These are phyloP conservation scores for Orchestes rusci DNA, from an alignment of 2,888 invertebrate genomes.

Conservation along the genomic window DNA sequence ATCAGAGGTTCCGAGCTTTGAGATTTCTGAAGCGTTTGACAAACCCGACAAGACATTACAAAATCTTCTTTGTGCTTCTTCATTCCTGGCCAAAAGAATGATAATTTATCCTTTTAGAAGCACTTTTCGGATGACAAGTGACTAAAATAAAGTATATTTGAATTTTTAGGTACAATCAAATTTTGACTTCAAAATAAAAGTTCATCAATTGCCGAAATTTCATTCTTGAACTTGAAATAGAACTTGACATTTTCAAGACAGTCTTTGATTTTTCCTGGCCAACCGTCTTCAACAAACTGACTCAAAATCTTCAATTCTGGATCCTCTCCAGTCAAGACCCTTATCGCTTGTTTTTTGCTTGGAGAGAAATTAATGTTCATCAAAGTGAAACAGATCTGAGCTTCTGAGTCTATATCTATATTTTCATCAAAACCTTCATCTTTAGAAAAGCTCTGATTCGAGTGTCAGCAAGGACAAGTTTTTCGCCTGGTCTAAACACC, in stretches of 20 bases:
- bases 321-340: too few relatives aligned
- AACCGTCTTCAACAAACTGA: too few relatives aligned
- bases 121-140: not conserved
- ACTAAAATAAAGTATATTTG: not conserved
- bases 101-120: not conserved
- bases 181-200: too few relatives aligned
- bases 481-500: not conserved
- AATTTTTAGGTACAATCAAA: too few relatives aligned
- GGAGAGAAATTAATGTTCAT: not conserved
- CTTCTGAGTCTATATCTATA: not conserved
- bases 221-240: too few relatives aligned
- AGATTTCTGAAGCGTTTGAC: not conserved
- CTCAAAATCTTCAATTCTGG: too few relatives aligned
- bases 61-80: not conserved
- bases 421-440: not conserved
- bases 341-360: too few relatives aligned
- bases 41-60: not conserved
- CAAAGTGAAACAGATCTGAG: not conserved
- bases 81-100: not conserved
- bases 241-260: too few relatives aligned
- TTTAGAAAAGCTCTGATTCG: not conserved
- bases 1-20: not conserved
- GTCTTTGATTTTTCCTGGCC: too few relatives aligned
- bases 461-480: not conserved
- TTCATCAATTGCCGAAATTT: too few relatives aligned